phyloP scores from a whole-genome alignment of 2,113 vertebrate species.

The Lamprotornis superbus region DNA sequence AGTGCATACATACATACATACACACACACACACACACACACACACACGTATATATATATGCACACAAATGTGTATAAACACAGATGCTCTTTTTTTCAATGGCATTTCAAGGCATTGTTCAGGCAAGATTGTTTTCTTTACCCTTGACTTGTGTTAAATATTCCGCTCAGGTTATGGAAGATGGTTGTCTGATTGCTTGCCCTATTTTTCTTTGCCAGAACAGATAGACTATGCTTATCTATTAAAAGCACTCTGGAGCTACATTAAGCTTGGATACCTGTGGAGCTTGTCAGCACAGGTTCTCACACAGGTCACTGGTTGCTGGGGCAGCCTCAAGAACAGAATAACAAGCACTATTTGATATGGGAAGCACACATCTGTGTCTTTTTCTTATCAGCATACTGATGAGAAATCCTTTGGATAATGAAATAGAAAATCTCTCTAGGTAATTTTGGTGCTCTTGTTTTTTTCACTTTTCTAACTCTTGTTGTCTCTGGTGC shows the following conservation, averaged over 20 bases:
- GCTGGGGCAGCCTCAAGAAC: constrained; percentile 44
- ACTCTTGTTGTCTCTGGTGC: background rate
- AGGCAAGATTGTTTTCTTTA: constrained; percentile 51
- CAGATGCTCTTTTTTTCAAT: background rate
- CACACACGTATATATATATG: too few relatives aligned
- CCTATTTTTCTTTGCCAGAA: constrained; percentile 70
- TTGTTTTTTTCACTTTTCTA: accelerated
- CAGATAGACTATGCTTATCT: constrained; percentile 70
- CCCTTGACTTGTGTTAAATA: constrained; percentile 70
- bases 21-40: too few relatives aligned
- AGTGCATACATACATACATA: background rate
- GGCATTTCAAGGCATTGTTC: background rate
- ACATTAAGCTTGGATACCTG: constrained; percentile 72
- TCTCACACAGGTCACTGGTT: constrained; percentile 66
- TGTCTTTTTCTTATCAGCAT: background rate
- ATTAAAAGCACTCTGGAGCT: constrained; percentile 69
- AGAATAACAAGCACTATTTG: constrained; percentile 58
- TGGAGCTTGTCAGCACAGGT: constrained; percentile 68
- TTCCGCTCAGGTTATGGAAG: constrained; percentile 68
- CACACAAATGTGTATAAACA: background rate
- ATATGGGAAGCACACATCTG: background rate
- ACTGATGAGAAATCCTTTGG: background rate
- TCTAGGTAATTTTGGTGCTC: background rate
- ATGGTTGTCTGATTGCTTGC: constrained; percentile 65
- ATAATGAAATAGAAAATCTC: background rate